Conservation (phyloP, 2,888 invertebrate species). For the Drosophila monieri region DNA sequence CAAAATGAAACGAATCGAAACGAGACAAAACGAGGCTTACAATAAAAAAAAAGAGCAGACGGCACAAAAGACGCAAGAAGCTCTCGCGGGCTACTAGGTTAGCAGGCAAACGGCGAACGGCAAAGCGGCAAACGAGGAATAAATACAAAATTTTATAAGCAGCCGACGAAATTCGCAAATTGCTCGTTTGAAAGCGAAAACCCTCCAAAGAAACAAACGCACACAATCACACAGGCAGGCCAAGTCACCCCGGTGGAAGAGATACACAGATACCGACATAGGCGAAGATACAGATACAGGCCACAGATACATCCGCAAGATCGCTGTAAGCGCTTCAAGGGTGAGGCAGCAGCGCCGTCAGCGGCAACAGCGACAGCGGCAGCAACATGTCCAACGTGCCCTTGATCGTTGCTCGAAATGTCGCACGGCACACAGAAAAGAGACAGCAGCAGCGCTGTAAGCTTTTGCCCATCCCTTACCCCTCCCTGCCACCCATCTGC, state of each 20-base stretch:
- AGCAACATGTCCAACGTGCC: slow-evolving; percentile 77
- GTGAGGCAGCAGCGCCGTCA: slow-evolving; percentile 55
- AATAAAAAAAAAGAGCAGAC: slow-evolving; percentile 39
- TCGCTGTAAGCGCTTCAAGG: slow-evolving; percentile 75
- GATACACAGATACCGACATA: slow-evolving; percentile 20
- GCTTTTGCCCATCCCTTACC: slow-evolving; percentile 49
- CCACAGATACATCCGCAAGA: slow-evolving; percentile 36
- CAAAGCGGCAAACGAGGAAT: slow-evolving; percentile 45
- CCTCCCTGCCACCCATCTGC: slow-evolving; percentile 39
- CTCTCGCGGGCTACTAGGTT: slow-evolving; percentile 73
- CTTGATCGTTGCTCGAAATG: slow-evolving; percentile 77
- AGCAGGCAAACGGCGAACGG: slow-evolving; percentile 56
- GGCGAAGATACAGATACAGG: slow-evolving; percentile 29
- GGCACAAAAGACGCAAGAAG: slow-evolving; percentile 38
- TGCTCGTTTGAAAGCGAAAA: slow-evolving; percentile 78
- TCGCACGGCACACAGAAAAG: slow-evolving; percentile 49
- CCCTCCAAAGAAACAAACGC: slow-evolving; percentile 52
- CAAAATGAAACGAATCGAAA: slow-evolving; percentile 27
- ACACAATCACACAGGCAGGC: slow-evolving; percentile 24
- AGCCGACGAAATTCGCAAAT: slow-evolving; percentile 74
- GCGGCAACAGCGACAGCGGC: slow-evolving; percentile 27
- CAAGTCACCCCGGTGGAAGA: slow-evolving; percentile 28
- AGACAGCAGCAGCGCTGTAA: slow-evolving; percentile 58
- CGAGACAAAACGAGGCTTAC: slow-evolving; percentile 64
- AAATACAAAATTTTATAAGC: slow-evolving; percentile 47